Evolutionary conservation across 2,797 vertebrate genomes (phyloP).

Genomic region (Sebastes oblongus): DNA sequence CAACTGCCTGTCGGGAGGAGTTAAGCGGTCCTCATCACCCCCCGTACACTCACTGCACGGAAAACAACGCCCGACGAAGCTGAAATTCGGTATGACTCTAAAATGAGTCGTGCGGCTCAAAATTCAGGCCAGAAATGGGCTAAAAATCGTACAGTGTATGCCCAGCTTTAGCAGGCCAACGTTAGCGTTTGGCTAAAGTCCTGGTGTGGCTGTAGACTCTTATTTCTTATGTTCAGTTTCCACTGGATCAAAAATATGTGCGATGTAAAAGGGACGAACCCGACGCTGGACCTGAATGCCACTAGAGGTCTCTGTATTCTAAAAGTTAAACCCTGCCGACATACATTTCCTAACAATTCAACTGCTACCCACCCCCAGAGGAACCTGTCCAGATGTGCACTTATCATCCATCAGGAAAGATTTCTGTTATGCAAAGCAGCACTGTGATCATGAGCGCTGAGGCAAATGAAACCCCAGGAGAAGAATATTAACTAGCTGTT

Average conservation of each 20-base stretch:
- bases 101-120: no score
- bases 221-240: neutral
- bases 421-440: neutral
- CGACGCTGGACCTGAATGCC: neutral
- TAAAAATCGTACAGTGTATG: no score
- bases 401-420: neutral
- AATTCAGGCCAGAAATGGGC: no score
- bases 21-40: no score
- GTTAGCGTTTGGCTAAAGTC: neutral
- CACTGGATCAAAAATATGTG: neutral
- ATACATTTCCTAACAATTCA: neutral
- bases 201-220: neutral
- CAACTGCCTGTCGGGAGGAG: no score
- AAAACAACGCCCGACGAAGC: no score
- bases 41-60: no score
- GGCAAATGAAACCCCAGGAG: neutral
- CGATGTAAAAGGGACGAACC: neutral
- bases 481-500: neutral
- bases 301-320: neutral
- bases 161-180: neutral
- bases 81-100: no score
- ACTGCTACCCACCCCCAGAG: neutral
- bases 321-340: neutral
- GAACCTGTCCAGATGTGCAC: no score
- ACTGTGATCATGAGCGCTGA: neutral